These are phyloP conservation scores for Antechinus flavipes DNA, from an alignment of 2,113 vertebrate genomes.

Conservation along the genomic window DNA sequence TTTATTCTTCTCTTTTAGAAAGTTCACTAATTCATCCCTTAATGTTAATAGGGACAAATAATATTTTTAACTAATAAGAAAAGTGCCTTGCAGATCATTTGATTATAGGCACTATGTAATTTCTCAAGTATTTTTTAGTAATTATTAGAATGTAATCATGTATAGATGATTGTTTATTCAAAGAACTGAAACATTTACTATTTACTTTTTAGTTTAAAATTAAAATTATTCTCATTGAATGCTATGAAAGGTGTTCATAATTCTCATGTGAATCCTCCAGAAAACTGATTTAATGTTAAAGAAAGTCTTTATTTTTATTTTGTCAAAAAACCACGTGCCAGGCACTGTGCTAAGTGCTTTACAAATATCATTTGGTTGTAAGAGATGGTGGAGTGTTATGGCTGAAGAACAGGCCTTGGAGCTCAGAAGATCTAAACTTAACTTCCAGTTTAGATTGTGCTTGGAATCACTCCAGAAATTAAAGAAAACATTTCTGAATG, in stretches of 20 bases:
- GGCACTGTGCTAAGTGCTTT: not conserved
- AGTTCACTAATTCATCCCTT: slow-evolving; percentile 37
- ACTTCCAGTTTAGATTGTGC: not conserved
- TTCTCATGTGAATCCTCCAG: not conserved
- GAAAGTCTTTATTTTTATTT: not conserved
- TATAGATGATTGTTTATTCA: slow-evolving; percentile 24
- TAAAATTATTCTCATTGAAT: not conserved
- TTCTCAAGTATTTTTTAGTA: slow-evolving; percentile 21
- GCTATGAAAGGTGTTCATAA: not conserved
- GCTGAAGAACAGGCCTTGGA: not conserved
- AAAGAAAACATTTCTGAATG: not conserved
- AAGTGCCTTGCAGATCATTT: slow-evolving; percentile 28
- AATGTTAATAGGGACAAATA: not conserved
- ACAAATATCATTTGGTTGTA: not conserved
- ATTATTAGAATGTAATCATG: slow-evolving; percentile 32
- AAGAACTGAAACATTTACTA: slow-evolving; percentile 21
- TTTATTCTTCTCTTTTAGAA: not conserved
- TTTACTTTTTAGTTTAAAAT: not conserved
- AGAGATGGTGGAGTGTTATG: not conserved
- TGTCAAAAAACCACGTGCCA: not conserved
- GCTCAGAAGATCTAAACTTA: not conserved
- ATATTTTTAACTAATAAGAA: slow-evolving; percentile 26
- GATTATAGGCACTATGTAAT: not conserved
- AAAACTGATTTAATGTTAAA: not conserved
- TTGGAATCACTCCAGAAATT: not conserved